Conservation (phyloP, 2,797 vertebrate genomes). For the Emydoidea blandingii region DNA sequence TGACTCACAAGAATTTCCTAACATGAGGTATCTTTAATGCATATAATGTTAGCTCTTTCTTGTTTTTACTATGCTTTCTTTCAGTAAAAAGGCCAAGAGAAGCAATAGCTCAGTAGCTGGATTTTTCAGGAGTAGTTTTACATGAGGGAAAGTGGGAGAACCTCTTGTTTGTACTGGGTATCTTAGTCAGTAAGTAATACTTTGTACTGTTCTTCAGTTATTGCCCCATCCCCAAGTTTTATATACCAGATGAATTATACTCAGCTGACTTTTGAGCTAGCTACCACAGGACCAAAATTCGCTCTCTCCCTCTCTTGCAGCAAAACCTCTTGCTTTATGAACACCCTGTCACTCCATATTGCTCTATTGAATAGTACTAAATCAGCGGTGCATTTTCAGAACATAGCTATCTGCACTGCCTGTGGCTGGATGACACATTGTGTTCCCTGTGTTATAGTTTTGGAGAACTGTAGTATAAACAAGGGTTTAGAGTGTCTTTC, state of each 20-base stretch:
- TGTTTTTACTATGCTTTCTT: slow-evolving; percentile 69
- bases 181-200: slow-evolving; percentile 58
- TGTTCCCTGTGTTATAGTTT: background rate
- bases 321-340: background rate
- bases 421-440: background rate
- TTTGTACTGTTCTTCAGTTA: slow-evolving; percentile 42
- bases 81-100: slow-evolving; percentile 70
- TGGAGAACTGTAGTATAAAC: accelerated
- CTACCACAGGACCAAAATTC: background rate
- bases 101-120: slow-evolving; percentile 61
- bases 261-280: slow-evolving; percentile 3
- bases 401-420: accelerated
- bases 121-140: slow-evolving; percentile 64
- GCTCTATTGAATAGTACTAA: background rate
- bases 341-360: background rate
- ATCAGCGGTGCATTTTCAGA: background rate
- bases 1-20: slow-evolving; percentile 67
- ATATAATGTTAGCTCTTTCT: slow-evolving; percentile 54
- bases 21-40: slow-evolving; percentile 50
- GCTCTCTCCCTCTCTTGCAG: background rate
- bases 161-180: slow-evolving; percentile 28
- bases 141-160: slow-evolving; percentile 31
- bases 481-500: accelerated
- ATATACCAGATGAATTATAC: background rate
- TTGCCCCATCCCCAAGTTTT: background rate